These are phyloP conservation scores for Austrofundulus limnaeus DNA, from an alignment of 2,113 vertebrate species.

Conservation along the genomic window DNA sequence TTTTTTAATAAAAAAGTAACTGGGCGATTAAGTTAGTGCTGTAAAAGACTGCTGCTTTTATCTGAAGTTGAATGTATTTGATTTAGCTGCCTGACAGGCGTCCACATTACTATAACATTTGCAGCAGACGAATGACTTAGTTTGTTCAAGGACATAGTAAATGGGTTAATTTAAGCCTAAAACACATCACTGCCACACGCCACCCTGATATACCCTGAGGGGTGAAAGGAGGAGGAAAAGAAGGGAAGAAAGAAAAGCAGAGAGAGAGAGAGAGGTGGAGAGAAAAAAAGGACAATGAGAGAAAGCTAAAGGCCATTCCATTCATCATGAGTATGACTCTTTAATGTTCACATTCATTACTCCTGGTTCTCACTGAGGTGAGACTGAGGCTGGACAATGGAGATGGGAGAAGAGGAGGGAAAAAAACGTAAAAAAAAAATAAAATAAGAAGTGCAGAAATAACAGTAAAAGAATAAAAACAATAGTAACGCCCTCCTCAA, in stretches of 20 bases:
- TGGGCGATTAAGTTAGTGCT: conserved; percentile 22
- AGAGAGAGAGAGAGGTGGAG: conserved; percentile 22
- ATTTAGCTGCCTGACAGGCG: conserved; percentile 31
- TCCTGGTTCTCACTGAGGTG: conserved; percentile 54
- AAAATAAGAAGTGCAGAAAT: conserved; percentile 12
- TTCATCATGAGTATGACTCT: conserved; percentile 79
- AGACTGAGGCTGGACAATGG: conserved; percentile 40
- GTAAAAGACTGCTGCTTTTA: conserved; percentile 34
- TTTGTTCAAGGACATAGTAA: conserved; percentile 71
- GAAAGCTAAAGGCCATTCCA: conserved; percentile 77
- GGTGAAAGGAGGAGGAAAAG: conserved; percentile 12
- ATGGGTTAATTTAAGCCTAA: conserved; percentile 68
- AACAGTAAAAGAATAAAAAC: conserved; percentile 25
- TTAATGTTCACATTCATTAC: conserved; percentile 82
- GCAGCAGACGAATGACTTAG: conserved; percentile 60
- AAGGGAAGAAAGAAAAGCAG: conserved; percentile 29
- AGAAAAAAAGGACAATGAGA: conserved; percentile 53
- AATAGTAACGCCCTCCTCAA: conserved; percentile 29
- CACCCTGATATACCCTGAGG: conserved; percentile 53
- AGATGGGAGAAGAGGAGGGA: conserved; percentile 28
- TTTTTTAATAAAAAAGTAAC: too few relatives aligned
- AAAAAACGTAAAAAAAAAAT: conserved; percentile 7
- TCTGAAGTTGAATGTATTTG: conserved; percentile 42
- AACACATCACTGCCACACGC: conserved; percentile 55
- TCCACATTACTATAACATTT: conserved; percentile 25